Percentiles rank a stretch among this genome's conserved stretches.
These are phyloP conservation scores for Odocoileus hemionus DNA, from an alignment of 2,113 vertebrate genomes.

Conservation along the genomic window DNA sequence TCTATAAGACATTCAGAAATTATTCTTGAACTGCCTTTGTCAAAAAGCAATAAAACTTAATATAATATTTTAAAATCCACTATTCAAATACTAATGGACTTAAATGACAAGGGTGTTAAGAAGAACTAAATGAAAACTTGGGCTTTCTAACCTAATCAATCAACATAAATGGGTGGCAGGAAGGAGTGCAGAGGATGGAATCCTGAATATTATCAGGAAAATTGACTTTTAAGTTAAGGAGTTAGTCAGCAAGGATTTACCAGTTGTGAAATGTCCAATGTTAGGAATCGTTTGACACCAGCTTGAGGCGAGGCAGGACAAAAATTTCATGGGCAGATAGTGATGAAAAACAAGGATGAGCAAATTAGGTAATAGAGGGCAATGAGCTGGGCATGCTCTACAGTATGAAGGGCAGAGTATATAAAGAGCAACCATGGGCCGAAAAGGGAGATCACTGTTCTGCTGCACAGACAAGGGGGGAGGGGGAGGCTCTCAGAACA, in stretches of 20 bases:
- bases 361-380: background rate
- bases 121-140: constrained; percentile 71
- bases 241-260: constrained; percentile 43
- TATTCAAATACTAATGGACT: constrained; percentile 74
- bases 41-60: constrained; percentile 76
- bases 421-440: background rate
- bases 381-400: background rate
- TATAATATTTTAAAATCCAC: constrained; percentile 76
- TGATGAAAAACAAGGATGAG: background rate
- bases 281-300: background rate
- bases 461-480: background rate
- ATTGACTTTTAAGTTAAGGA: constrained; percentile 56
- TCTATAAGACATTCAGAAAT: constrained; percentile 66
- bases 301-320: background rate
- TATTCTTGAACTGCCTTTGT: constrained; percentile 74
- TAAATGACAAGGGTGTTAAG: constrained; percentile 70
- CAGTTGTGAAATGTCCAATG: background rate
- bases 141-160: constrained; percentile 71
- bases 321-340: background rate
- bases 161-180: constrained; percentile 54
- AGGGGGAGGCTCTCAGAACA: background rate
- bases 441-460: background rate
- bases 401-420: background rate
- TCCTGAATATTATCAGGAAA: constrained; percentile 49
- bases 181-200: constrained; percentile 41